These are phyloP conservation scores for Neopelma chrysocephalum DNA, from an alignment of 2,797 vertebrate species.

Conservation along the genomic window DNA sequence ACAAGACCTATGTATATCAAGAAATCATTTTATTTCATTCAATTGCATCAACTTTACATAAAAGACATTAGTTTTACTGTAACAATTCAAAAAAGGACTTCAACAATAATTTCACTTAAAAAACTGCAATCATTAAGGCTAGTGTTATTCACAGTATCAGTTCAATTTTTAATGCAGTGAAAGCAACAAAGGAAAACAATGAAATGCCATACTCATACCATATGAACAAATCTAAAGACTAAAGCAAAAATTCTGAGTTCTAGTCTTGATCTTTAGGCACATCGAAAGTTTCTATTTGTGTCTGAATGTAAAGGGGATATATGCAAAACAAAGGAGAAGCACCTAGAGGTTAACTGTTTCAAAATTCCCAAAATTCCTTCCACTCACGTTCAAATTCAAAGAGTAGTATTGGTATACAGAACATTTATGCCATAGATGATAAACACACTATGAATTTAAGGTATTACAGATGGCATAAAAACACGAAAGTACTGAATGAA, in stretches of 20 bases:
- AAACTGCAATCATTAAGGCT: neutral
- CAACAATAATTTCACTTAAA: neutral
- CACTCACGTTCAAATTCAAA: neutral
- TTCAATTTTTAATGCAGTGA: neutral
- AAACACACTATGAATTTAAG: neutral
- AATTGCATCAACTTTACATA: neutral
- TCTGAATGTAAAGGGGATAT: neutral
- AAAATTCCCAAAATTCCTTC: neutral
- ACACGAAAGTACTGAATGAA: neutral
- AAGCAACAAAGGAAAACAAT: neutral
- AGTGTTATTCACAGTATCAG: neutral
- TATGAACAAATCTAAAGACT: neutral
- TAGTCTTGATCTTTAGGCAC: neutral
- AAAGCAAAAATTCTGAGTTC: neutral
- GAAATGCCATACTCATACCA: neutral
- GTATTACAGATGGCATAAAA: neutral
- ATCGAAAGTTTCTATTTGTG: neutral
- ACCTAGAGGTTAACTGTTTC: neutral
- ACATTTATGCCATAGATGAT: neutral
- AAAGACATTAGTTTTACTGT: neutral
- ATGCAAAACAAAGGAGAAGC: neutral
- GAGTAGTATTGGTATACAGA: neutral
- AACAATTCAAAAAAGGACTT: neutral
- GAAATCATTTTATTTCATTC: neutral
- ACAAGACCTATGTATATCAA: conserved; percentile 81